Evolutionary conservation across 2,888 invertebrate species (phyloP).

Genomic region (Ormyrus rosae): DNA sequence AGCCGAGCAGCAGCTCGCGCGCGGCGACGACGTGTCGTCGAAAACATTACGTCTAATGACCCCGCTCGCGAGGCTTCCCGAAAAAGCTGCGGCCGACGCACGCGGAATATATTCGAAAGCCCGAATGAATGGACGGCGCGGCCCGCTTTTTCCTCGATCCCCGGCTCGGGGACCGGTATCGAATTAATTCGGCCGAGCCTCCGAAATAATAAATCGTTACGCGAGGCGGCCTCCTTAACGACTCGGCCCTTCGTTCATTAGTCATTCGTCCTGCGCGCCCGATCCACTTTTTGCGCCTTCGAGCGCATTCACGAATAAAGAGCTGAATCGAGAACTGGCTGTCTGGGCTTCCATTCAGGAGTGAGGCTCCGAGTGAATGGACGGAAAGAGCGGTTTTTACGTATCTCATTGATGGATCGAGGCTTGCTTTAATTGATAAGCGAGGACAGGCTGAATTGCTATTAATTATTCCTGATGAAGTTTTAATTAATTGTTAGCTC

Average conservation of each 20-base stretch:
- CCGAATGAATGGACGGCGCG: slow-evolving; percentile 6
- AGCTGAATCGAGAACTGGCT: no score
- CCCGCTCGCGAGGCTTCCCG: slow-evolving; percentile 7
- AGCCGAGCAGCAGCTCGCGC: background rate
- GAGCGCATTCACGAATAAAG: slow-evolving; percentile 14
- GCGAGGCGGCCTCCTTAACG: slow-evolving; percentile 14
- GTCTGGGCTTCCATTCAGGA: no score
- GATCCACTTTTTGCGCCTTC: background rate
- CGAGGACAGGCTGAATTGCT: no score
- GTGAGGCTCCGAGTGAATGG: no score
- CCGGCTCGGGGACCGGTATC: background rate
- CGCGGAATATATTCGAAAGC: slow-evolving; percentile 9
- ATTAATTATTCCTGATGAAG: no score
- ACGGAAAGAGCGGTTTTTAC: no score
- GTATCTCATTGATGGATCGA: no score
- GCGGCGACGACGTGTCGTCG: slow-evolving; percentile 16
- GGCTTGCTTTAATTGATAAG: no score
- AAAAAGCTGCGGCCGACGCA: background rate
- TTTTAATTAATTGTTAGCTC: background rate
- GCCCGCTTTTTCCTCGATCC: slow-evolving; percentile 5
- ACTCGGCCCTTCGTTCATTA: background rate
- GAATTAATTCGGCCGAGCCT: slow-evolving; percentile 10
- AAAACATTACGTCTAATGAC: slow-evolving; percentile 26
- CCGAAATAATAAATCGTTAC: slow-evolving; percentile 38
- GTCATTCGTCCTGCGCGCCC: no score